Evolutionary conservation across 2,113 vertebrate genomes (phyloP).

Genomic region (Clupea harengus): DNA sequence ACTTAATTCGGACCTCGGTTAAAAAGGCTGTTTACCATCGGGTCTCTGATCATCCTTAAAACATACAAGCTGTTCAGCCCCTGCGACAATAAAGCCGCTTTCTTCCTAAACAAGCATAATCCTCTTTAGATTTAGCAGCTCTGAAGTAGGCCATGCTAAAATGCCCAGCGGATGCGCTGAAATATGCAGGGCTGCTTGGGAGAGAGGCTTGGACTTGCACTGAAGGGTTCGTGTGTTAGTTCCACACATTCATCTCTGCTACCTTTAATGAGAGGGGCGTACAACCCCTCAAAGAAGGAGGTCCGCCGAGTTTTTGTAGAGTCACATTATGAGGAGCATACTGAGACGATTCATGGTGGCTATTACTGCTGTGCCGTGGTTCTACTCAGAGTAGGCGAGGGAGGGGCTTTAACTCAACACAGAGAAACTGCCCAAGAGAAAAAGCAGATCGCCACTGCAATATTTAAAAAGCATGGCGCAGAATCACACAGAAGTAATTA

Average conservation of each 20-base stretch:
- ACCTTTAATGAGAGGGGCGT: neutral
- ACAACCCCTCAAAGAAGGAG: neutral
- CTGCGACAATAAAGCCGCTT: conserved; percentile 50
- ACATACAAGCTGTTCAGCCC: conserved; percentile 45
- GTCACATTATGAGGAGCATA: neutral
- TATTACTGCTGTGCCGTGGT: neutral
- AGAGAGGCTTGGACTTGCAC: neutral
- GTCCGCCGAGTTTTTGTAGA: neutral
- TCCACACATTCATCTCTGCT: neutral
- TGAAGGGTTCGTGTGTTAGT: neutral
- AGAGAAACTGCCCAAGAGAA: neutral
- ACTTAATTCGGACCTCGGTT: conserved; percentile 50
- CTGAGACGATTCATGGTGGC: neutral
- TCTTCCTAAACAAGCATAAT: conserved; percentile 54
- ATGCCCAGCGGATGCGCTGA: conserved; percentile 17
- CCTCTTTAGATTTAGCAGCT: conserved; percentile 51
- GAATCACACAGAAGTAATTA: conserved; percentile 18
- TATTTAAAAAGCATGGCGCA: conserved; percentile 3
- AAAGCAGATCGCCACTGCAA: neutral
- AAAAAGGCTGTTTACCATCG: neutral
- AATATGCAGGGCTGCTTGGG: neutral
- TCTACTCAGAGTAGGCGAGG: neutral
- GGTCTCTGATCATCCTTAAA: conserved; percentile 21
- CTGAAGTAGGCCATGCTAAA: conserved; percentile 42
- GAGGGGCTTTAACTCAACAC: neutral